Evolutionary conservation across 2,888 invertebrate genomes (phyloP).

Genomic region (Melieria crassipennis): DNA sequence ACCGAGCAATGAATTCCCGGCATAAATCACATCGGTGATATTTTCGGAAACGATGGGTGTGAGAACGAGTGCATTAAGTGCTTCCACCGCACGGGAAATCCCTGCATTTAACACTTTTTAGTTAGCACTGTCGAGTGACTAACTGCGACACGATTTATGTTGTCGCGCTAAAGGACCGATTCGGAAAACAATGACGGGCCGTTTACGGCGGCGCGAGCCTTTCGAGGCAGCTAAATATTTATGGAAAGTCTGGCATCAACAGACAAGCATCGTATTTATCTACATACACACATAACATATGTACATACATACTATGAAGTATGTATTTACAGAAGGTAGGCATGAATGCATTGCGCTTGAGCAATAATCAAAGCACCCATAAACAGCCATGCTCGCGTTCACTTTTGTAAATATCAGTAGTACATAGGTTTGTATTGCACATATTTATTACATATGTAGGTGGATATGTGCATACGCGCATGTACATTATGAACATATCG

Average conservation of each 20-base stretch:
- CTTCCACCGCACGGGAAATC: not conserved
- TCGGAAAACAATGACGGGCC: too few relatives aligned
- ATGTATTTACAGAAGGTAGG: not conserved
- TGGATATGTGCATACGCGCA: too few relatives aligned
- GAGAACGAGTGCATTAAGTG: not conserved
- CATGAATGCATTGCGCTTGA: not conserved
- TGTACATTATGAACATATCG: too few relatives aligned
- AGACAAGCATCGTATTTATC: not conserved
- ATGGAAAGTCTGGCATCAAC: too few relatives aligned
- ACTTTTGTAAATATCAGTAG: too few relatives aligned
- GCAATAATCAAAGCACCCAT: too few relatives aligned
- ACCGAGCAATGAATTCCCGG: not conserved
- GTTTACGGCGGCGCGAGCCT: too few relatives aligned
- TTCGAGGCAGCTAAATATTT: too few relatives aligned
- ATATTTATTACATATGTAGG: too few relatives aligned
- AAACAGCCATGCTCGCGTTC: too few relatives aligned
- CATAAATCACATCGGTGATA: not conserved
- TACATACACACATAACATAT: not conserved
- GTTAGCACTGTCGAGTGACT: not conserved
- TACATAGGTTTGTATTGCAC: too few relatives aligned
- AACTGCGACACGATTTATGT: not conserved
- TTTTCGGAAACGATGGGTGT: not conserved
- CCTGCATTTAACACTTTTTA: slow-evolving; percentile 1
- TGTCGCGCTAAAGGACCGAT: not conserved
- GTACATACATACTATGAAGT: not conserved